Conservation (phyloP, 2,113 vertebrate species). For the Psilopsiagon aurifrons region DNA sequence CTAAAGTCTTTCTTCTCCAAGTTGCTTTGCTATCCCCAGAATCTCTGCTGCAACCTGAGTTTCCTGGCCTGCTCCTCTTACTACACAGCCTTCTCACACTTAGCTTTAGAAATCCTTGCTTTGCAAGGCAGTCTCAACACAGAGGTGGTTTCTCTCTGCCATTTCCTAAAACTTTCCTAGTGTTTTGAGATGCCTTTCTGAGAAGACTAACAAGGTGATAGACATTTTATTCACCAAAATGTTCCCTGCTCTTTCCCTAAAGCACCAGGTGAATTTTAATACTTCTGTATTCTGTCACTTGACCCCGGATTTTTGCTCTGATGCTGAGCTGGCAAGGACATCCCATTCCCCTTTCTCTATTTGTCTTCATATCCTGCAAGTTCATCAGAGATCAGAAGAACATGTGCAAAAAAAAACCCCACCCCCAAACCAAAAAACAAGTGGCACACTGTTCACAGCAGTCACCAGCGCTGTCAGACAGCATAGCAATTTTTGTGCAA, state of each 20-base stretch:
- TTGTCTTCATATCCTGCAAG: not conserved
- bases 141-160: not conserved
- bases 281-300: not conserved
- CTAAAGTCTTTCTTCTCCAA: not conserved
- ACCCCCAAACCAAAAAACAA: not conserved
- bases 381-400: not conserved
- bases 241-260: not conserved
- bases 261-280: not conserved
- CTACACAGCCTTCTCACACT: not conserved
- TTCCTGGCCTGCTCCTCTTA: not conserved
- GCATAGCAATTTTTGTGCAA: not conserved
- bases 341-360: not conserved
- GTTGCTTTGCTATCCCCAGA: not conserved
- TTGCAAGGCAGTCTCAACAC: not conserved
- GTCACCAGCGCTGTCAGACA: not conserved
- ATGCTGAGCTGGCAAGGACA: not conserved
- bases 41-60: not conserved
- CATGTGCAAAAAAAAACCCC: fast-evolving
- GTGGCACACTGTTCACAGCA: not conserved
- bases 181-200: not conserved
- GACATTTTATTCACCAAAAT: not conserved
- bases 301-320: not conserved
- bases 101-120: not conserved
- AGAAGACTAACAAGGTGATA: not conserved
- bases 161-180: not conserved